A percentile compares a stretch with the other conserved stretches of the same genome.
Conservation (phyloP, 2,888 invertebrate genomes). For the Aleiodes testaceus region DNA sequence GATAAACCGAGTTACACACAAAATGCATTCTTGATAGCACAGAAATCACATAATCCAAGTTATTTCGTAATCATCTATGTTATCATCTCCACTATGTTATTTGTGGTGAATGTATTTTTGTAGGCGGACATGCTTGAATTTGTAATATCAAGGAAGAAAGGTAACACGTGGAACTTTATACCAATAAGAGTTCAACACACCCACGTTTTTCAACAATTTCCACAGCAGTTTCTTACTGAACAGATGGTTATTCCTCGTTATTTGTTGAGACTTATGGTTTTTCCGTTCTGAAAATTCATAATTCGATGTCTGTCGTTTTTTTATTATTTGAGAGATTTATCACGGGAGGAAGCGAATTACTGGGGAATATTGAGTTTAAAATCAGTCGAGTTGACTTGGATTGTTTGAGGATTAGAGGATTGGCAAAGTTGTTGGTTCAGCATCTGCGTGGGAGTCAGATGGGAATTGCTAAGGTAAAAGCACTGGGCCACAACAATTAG, state of each 20-base stretch:
- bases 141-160: not conserved
- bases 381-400: too few species aligned
- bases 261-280: too few species aligned
- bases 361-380: too few species aligned
- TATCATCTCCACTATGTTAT: constrained; percentile 11
- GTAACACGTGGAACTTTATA: constrained; percentile 8
- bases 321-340: too few species aligned
- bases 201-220: too few species aligned
- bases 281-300: too few species aligned
- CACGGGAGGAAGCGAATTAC: too few species aligned
- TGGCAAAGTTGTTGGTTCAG: constrained; percentile 19
- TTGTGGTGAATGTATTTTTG: constrained; percentile 5
- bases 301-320: too few species aligned
- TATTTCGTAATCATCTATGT: constrained; percentile 30
- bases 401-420: too few species aligned
- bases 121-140: constrained; percentile 10
- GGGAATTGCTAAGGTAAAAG: constrained; percentile 37
- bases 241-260: too few species aligned
- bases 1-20: constrained; percentile 17
- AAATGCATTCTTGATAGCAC: constrained; percentile 5
- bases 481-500: constrained; percentile 63
- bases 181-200: not conserved
- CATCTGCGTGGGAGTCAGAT: constrained; percentile 38
- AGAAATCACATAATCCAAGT: constrained; percentile 31
- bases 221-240: too few species aligned